These are phyloP conservation scores for Bellardia bayeri DNA, from an alignment of 2,888 invertebrate genomes.

Conservation along the genomic window DNA sequence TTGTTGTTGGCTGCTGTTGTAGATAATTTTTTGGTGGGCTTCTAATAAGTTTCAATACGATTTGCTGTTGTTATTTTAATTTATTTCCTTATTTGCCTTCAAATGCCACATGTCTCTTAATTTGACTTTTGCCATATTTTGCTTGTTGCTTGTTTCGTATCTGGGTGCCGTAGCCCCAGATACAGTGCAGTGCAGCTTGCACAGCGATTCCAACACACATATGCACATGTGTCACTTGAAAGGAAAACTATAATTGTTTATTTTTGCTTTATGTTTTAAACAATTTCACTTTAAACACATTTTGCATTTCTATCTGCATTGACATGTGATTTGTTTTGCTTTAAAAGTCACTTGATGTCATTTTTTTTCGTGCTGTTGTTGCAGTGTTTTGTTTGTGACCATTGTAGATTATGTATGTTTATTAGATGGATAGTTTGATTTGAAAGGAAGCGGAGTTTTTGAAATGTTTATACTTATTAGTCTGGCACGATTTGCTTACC, in stretches of 20 bases:
- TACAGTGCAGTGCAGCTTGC: slow-evolving; percentile 20
- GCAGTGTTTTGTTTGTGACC: no score
- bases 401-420: no score
- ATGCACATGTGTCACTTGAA: slow-evolving; percentile 16
- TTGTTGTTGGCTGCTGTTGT: background rate
- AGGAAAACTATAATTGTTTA: slow-evolving; percentile 25
- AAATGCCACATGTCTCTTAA: slow-evolving; percentile 58
- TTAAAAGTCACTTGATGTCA: background rate
- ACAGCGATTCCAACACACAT: background rate
- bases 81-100: slow-evolving; percentile 66
- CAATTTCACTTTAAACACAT: slow-evolving; percentile 33
- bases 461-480: no score
- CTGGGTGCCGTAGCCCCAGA: background rate
- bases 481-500: no score
- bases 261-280: slow-evolving; percentile 26
- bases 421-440: no score
- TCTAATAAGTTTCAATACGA: slow-evolving; percentile 58
- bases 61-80: slow-evolving; percentile 54
- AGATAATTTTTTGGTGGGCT: slow-evolving; percentile 24
- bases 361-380: background rate
- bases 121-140: slow-evolving; percentile 62
- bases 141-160: slow-evolving; percentile 19
- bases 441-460: no score
- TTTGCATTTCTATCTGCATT: slow-evolving; percentile 41
- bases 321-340: slow-evolving; percentile 42